Base-by-base conservation (phyloP, 2,888 invertebrate genomes). In the Gibbula magus region DNA sequence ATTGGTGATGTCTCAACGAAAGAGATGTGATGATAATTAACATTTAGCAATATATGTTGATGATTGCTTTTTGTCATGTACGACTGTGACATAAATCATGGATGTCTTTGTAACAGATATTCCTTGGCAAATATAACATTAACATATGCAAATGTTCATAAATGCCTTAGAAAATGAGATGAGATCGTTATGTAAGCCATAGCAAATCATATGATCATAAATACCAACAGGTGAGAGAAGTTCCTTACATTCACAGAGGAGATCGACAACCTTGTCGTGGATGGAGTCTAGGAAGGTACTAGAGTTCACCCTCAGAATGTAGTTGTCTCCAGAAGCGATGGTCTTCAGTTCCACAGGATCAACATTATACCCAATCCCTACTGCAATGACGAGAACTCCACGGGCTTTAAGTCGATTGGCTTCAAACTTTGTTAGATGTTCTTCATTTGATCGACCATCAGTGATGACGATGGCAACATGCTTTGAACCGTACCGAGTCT, bases 331-430 rank as follows among this genome's bases (percentile, higher is more conserved):
- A 1, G 83, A 84, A 0, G 86, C 87, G n/a, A 87, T 87, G 0
- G 82, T 66, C 39, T 75, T 76, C n/a, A 87, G 76, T 75, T 87
- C 87, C 3, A 76, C 70, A 7, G 61, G 61, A 0, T 66, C 75
- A 0, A 85, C 83, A 1, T 79, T 80, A 5, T 61, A 78, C 0
- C 87, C 87, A 2, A 87, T 86, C n/a, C 87, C 87, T n/a, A 87
- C 79, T 10, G 85, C 79, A 22, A 87, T 86, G 10, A 86, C 85
- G 82, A 86, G 80, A 0, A 77, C 61, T 18, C 32, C 22, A 66
- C 29, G 61, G 13, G 61, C 61, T 18, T 61, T 61, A 25, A 61
- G 61, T 29, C 61, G 61, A 20, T 5, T 61, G 18, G 61, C 61
- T 29, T 61, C 25, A 18, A 3, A 25, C 22, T 61, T 61, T 10